phyloP scores from a whole-genome alignment of 2,888 invertebrate species.

The Tenthredo mesomela region DNA sequence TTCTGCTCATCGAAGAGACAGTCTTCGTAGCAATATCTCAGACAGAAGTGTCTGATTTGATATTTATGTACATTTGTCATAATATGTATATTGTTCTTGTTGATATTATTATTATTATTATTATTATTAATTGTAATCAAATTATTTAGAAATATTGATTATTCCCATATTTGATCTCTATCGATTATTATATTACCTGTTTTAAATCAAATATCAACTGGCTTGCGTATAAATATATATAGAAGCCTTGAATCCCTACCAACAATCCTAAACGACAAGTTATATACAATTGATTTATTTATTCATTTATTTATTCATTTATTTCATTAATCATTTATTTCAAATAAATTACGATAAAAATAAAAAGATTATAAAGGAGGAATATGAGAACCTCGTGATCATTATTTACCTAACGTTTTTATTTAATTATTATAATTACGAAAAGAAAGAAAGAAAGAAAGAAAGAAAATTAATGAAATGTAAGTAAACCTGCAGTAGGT shows the following conservation, averaged over 20 bases:
- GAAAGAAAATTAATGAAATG: background rate
- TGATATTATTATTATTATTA: background rate
- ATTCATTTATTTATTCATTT: background rate
- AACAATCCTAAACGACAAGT: background rate
- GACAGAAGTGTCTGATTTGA: constrained; percentile 72
- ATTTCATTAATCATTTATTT: background rate
- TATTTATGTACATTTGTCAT: no score
- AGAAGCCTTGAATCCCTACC: background rate
- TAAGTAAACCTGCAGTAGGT: background rate
- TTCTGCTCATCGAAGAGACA: constrained; percentile 67
- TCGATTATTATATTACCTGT: no score
- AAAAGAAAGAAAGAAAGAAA: background rate
- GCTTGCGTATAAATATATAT: no score
- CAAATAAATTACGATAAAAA: background rate
- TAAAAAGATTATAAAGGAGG: background rate
- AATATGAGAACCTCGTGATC: background rate
- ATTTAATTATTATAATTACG: background rate
- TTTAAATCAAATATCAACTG: background rate
- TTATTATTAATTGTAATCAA: background rate
- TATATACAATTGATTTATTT: background rate
- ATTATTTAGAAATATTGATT: background rate
- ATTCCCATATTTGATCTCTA: no score
- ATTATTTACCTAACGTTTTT: background rate
- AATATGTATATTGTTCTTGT: background rate
- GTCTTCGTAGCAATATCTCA: constrained; percentile 71